These are phyloP conservation scores for Ferrisia virgata DNA, from an alignment of 2,888 invertebrate genomes.

Conservation along the genomic window DNA sequence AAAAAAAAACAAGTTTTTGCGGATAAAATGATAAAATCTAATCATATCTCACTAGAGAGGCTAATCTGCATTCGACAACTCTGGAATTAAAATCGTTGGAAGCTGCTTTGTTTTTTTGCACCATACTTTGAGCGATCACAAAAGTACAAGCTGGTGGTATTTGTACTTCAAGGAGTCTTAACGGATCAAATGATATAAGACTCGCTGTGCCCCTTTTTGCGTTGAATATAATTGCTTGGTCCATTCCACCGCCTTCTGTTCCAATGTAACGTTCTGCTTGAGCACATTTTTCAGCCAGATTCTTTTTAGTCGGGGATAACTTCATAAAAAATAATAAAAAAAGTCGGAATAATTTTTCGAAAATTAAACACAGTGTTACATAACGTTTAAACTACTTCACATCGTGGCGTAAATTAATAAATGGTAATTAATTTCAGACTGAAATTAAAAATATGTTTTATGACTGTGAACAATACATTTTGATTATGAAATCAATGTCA, in stretches of 20 bases:
- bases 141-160: slow-evolving; percentile 82
- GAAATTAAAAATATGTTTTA: background rate
- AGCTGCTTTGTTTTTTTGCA: slow-evolving; percentile 90
- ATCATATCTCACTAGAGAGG: slow-evolving; percentile 72
- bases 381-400: background rate
- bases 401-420: background rate
- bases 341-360: background rate
- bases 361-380: background rate
- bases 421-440: background rate
- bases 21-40: too few relatives aligned
- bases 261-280: slow-evolving; percentile 91
- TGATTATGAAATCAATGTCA: background rate
- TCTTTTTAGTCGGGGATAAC: slow-evolving; percentile 54
- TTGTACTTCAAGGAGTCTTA: slow-evolving; percentile 70
- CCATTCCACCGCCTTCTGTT: slow-evolving; percentile 99
- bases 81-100: slow-evolving; percentile 86
- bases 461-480: background rate
- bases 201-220: slow-evolving; percentile 79
- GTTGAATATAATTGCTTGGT: slow-evolving; percentile 95
- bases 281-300: slow-evolving; percentile 83
- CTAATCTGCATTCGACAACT: slow-evolving; percentile 90
- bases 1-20: too few relatives aligned
- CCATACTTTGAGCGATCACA: slow-evolving; percentile 88
- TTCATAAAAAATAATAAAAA: background rate
- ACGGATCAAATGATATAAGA: slow-evolving; percentile 88